Evolutionary conservation across 2,888 invertebrate species (phyloP), one percentile per base, ranked within the genome.

Genomic region (Meiosimyza platycephala): DNA sequence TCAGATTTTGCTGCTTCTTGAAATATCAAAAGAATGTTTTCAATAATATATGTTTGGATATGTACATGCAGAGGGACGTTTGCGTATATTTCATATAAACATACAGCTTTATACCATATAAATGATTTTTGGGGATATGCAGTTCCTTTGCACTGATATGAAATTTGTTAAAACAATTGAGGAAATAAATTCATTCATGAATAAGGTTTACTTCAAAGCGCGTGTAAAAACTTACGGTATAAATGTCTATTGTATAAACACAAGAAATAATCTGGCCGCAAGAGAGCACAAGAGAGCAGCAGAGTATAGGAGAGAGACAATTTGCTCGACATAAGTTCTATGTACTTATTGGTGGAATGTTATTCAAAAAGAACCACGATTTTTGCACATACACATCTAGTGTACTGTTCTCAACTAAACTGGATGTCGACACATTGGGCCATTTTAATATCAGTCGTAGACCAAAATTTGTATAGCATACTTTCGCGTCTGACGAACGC

Each of bases 381-480:
- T 51, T 33, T 40, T 18, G 57, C 55, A 57, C 18, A 67, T n/a
- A 57, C 60, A 69, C 60, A 60, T 55, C 55, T 13, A 55, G 67
- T 54, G 40, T 52, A 22, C 16, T 13, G 60, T 62, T 52, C 69
- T 69, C 62, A 28, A 22, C 16, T 16, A 47, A 18, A 18, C 57
- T 47, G 51, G 33, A 55, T 55, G 54, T 66, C 66, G 54, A 28
- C 54, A 55, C 15, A 33, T 66, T 54, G 52, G 40, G n/a, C 54
- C 40, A 54, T 40, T 47, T 66, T 67, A 3, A 57, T 40, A 57
- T 82, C 82, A 86, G 85, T 86, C 85, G 85, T 83, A 85, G 85
- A 85, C 81, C 83, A 86, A 85, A 85, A 82, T 82, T 84, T 83
- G 81, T 81, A 82, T 82, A 77, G 81, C 76, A 78, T 78, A 80